Conservation (phyloP, 2,113 vertebrate genomes). For the Lagenorhynchus albirostris region DNA sequence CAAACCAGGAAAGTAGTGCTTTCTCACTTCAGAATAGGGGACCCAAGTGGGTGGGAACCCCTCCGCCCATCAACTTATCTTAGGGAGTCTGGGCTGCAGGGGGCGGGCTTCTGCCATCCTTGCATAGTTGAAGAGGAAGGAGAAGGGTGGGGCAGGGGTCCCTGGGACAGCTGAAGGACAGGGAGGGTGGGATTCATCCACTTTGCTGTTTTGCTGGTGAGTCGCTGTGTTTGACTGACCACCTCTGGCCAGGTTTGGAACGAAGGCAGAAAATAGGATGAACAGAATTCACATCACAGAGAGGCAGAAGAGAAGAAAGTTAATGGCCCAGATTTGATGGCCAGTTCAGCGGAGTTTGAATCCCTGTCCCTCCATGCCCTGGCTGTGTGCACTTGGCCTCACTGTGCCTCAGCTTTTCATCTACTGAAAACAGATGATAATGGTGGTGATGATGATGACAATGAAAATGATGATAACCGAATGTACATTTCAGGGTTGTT, state of each 20-base stretch:
- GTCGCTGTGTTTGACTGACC: background rate
- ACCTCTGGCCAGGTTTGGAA: background rate
- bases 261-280: background rate
- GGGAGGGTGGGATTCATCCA: background rate
- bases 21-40: background rate
- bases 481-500: background rate
- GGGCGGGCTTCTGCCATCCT: background rate
- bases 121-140: background rate
- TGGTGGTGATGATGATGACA: background rate
- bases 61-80: background rate
- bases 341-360: background rate
- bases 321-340: too few relatives aligned
- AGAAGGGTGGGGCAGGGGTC: background rate
- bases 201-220: background rate
- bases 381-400: background rate
- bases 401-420: background rate
- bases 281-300: background rate
- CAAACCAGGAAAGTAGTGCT: background rate
- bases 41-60: background rate
- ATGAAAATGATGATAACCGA: background rate
- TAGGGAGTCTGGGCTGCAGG: background rate
- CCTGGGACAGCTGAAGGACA: background rate
- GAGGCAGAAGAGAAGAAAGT: background rate
- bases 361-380: background rate
- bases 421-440: background rate